A percentile compares a stretch with the other conserved stretches of the same genome.
Conservation (phyloP, 2,888 invertebrate genomes). For the Drosophila imparisetae region DNA sequence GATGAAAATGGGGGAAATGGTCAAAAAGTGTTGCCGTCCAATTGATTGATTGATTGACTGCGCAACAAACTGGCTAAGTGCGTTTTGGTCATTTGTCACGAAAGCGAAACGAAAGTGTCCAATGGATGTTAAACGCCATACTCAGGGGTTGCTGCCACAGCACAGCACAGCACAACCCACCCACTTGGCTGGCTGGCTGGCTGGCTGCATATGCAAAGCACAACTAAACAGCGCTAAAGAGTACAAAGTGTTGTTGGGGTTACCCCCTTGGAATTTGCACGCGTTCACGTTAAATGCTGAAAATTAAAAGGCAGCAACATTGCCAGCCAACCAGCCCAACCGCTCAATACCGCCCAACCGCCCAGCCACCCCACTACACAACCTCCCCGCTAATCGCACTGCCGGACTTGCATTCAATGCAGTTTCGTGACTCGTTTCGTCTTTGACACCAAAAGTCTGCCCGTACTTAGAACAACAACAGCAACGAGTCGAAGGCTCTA, state of each 20-base stretch:
- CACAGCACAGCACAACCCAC: background rate
- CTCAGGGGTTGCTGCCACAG: conserved; percentile 23
- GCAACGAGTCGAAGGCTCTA: conserved; percentile 44
- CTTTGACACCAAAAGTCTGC: conserved; percentile 74
- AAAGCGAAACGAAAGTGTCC: conserved; percentile 25
- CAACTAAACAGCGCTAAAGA: conserved; percentile 76
- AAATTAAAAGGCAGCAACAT: conserved; percentile 58
- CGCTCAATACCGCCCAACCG: background rate
- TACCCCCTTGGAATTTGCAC: conserved; percentile 52
- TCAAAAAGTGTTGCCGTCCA: conserved; percentile 15
- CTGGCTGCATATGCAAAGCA: conserved; percentile 60
- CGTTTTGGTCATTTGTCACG: conserved; percentile 47
- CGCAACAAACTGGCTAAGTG: conserved; percentile 33
- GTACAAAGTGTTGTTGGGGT: conserved; percentile 64
- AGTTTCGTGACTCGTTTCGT: conserved; percentile 62
- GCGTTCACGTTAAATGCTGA: conserved; percentile 66
- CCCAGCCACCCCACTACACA: background rate
- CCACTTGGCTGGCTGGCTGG: background rate
- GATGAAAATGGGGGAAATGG: conserved; percentile 4
- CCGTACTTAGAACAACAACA: conserved; percentile 70
- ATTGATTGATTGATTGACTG: conserved; percentile 44
- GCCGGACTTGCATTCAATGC: conserved; percentile 33
- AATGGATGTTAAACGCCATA: conserved; percentile 20
- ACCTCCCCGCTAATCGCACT: background rate
- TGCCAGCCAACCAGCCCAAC: background rate